Conservation (phyloP, 2,113 vertebrate genomes). For the Rhea americana region DNA sequence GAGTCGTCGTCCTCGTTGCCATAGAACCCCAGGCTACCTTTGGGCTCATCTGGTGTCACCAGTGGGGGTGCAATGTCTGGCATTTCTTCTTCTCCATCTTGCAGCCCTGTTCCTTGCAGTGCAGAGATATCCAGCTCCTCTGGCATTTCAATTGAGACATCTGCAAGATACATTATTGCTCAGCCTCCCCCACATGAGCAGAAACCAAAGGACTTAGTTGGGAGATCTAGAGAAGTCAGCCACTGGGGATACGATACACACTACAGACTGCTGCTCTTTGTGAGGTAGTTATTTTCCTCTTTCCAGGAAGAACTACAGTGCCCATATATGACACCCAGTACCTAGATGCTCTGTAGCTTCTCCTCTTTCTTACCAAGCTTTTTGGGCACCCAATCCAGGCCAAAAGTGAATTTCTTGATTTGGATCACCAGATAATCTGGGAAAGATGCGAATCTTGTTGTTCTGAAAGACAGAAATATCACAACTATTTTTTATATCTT, state of each 20-base stretch:
- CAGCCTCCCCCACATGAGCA: not conserved
- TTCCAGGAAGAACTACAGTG: not conserved
- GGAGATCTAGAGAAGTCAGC: not conserved
- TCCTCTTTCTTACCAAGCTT: slow-evolving; percentile 88
- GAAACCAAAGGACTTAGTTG: not conserved
- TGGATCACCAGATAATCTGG: slow-evolving; percentile 98
- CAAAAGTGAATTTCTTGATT: slow-evolving; percentile 99
- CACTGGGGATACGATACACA: not conserved
- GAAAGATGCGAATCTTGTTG: slow-evolving; percentile 96
- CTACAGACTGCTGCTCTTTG: not conserved
- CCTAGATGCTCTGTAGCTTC: not conserved
- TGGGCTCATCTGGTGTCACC: slow-evolving; percentile 99
- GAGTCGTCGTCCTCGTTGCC: slow-evolving; percentile 99
- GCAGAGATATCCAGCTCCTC: slow-evolving; percentile 93
- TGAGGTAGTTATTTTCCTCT: not conserved
- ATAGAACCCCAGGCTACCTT: slow-evolving; percentile 99
- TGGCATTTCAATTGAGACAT: slow-evolving; percentile 97
- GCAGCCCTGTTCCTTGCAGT: slow-evolving; percentile 88
- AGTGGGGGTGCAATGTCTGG: slow-evolving; percentile 96
- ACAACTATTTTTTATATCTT: not conserved
- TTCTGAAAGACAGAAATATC: slow-evolving; percentile 76
- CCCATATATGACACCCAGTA: not conserved
- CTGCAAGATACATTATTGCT: slow-evolving; percentile 68
- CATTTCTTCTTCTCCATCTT: slow-evolving; percentile 95
- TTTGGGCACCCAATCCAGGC: slow-evolving; percentile 98